phyloP scores from a whole-genome alignment of 2,888 invertebrate species.

The Protodeltote pygarga region DNA sequence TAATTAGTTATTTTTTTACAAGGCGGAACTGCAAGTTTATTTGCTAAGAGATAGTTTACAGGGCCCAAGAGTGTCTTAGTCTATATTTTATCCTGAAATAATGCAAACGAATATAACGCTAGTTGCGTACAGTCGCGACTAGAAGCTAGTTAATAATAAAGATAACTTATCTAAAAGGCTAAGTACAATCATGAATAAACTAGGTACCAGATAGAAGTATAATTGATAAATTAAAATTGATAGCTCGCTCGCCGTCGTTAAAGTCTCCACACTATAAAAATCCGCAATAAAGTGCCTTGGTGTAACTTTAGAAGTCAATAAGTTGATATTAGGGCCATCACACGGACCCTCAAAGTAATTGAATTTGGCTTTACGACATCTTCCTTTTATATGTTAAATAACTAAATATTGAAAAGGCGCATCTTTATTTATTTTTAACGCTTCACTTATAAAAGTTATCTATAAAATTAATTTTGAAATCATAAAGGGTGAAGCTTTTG shows the following conservation, averaged over 20 bases:
- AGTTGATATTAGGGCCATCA: no score
- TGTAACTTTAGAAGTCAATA: constrained; percentile 52
- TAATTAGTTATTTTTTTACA: constrained; percentile 1
- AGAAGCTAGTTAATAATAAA: no score
- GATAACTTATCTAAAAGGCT: not conserved
- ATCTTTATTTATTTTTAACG: constrained; percentile 6
- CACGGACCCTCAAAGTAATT: constrained; percentile 58
- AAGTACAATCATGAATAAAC: constrained; percentile 20
- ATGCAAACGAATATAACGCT: no score
- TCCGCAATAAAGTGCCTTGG: constrained; percentile 43
- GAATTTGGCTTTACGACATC: constrained; percentile 59
- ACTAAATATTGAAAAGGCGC: constrained; percentile 5
- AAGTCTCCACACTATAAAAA: constrained; percentile 46
- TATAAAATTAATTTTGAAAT: constrained; percentile 17
- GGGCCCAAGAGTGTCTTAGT: no score
- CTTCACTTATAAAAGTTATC: not conserved
- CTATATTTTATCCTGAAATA: no score
- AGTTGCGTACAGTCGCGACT: no score
- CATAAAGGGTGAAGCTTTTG: constrained; percentile 3
- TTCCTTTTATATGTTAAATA: constrained; percentile 48
- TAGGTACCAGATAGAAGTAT: constrained; percentile 22
- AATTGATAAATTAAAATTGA: constrained; percentile 46
- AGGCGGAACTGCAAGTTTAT: no score
- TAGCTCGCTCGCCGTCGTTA: constrained; percentile 32
- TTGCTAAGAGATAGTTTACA: no score